These are phyloP conservation scores for Craseonycteris thonglongyai DNA, from an alignment of 2,113 vertebrate species.

Conservation along the genomic window DNA sequence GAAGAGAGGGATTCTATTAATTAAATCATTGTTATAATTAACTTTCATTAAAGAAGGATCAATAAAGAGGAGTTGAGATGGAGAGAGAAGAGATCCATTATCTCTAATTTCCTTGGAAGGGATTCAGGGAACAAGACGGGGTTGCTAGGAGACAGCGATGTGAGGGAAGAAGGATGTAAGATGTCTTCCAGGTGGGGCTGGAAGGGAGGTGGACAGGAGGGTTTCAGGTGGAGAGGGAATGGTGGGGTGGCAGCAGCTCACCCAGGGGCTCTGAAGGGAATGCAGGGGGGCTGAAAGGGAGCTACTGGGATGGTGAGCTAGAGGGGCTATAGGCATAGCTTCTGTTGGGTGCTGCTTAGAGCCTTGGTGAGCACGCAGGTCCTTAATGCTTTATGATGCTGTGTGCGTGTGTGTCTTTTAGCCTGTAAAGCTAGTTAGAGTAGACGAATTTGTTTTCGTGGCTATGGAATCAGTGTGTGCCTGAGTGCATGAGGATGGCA, in stretches of 20 bases:
- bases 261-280: neutral
- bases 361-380: neutral
- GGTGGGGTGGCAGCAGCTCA: neutral
- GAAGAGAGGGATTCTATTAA: conserved; percentile 81
- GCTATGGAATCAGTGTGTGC: neutral
- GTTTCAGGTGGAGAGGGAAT: conserved; percentile 31
- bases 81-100: conserved; percentile 78
- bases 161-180: conserved; percentile 52
- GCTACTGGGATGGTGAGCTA: neutral
- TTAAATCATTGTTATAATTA: conserved; percentile 86
- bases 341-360: neutral
- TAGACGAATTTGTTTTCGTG: conserved; percentile 4
- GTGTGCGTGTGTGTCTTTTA: neutral
- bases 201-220: neutral
- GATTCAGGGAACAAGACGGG: conserved; percentile 68
- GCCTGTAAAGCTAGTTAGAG: neutral
- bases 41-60: conserved; percentile 85
- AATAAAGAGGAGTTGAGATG: conserved; percentile 79
- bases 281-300: neutral
- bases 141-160: conserved; percentile 72
- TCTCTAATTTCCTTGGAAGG: conserved; percentile 75
- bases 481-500: neutral
- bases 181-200: conserved; percentile 58
- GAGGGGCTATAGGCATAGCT: neutral
- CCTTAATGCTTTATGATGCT: conserved; percentile 16